Base-by-base conservation (phyloP, 2,797 vertebrate genomes). In the Alca torda region DNA sequence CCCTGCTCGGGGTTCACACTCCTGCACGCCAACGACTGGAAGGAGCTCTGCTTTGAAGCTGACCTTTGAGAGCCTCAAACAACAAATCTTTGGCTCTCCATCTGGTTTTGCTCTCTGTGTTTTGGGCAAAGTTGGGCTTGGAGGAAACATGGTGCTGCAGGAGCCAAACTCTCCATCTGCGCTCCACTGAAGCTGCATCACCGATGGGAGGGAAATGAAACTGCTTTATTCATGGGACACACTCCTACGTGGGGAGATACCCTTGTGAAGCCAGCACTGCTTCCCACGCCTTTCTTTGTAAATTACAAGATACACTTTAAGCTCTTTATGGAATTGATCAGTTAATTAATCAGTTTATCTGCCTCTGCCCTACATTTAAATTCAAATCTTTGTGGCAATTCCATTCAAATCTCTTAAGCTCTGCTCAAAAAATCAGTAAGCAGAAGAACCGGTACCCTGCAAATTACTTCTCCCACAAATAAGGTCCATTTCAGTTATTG, bases 271-370 rank as follows among this genome's bases (percentile, higher is more conserved):
- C 48, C 50, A 70, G 43, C 16, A 4, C 24, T 35, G 46, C 65
- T 84, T 80, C 82, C 90, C 79, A 92, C 1, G 2, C 69, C 79
- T 86, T 83, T 54, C 67, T 88, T 78, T 87, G 61, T 67, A 92
- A 94, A 94, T 88, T 78, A 65, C 56, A 78, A 91, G 68, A 78
- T 59, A 75, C 0, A 1, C 50, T 89, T 78, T 89, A 95, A 96
- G 72, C 84, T 93, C 43, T 80, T 94, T 81, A 95, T 43, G 35
- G 89, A 94, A 95, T 88, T 86, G 91, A 97, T 97, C 73, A 97
- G 94, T 84, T 95, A 96, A 96, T 96, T 96, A 95, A 93, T 92
- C 84, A 94, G 69, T 96, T 95, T 93, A 94, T 93, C 87, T 95
- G 81, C 65, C 65, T 91, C 61, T 97, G 89, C 50, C 95, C 92